Evolutionary conservation across 2,888 invertebrate species (phyloP).

Genomic region (Tenthredo mesomela): DNA sequence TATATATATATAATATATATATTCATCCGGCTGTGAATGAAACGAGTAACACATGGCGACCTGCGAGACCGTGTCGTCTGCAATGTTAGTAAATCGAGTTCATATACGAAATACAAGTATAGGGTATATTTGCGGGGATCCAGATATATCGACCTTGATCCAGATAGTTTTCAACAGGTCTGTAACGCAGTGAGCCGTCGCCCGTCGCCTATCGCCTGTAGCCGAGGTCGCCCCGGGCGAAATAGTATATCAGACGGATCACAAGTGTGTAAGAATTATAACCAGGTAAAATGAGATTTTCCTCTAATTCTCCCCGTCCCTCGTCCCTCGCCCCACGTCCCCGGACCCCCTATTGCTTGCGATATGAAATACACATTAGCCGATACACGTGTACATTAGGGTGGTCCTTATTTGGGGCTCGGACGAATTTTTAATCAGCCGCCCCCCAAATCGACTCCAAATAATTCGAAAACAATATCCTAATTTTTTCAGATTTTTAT

Average conservation of each 20-base stretch:
- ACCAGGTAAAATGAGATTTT: neutral
- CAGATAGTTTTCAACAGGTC: constrained; percentile 14
- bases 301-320: neutral
- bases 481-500: too few species aligned
- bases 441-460: too few species aligned
- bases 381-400: too few species aligned
- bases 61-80: neutral
- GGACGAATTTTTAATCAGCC: too few species aligned
- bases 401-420: too few species aligned
- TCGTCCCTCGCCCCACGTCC: too few species aligned
- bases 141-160: constrained; percentile 32
- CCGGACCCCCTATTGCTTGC: neutral
- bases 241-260: neutral
- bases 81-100: neutral
- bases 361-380: neutral
- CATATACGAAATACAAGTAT: neutral
- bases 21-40: neutral
- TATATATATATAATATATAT: too few species aligned
- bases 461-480: too few species aligned
- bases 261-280: neutral
- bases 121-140: neutral
- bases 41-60: neutral
- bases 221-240: neutral
- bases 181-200: neutral
- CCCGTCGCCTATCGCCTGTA: neutral